Evolutionary conservation across 2,888 invertebrate genomes (phyloP), one percentile per base, ranked within the genome.

Genomic region (Hirtodrosophila cameraria): DNA sequence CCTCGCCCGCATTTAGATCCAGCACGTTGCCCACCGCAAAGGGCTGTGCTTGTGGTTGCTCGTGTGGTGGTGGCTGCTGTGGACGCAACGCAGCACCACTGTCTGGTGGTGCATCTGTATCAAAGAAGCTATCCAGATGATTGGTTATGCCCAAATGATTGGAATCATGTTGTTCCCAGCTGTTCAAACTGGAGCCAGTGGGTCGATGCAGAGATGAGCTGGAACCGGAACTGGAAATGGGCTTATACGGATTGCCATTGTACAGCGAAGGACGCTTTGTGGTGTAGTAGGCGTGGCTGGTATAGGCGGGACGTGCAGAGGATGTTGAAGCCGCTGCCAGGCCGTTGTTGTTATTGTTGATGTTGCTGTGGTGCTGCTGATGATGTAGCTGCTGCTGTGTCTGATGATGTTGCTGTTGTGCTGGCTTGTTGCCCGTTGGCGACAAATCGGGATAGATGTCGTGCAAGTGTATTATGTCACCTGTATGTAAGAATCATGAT

Each of bases 381-480:
- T 58, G 62, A 12, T 28, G n/a, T 20, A 55, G 49, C 0, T 66
- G 64, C 2, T 54, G 59, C 12, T 33, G 35, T 23, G 45, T 43
- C 2, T 53, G 48, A 38, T 59, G 75, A 46, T 85, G 72, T 9
- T 58, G 66, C 49, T 74, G 68, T 33, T 41, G 46, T 45, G 62
- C 54, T 25, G 78, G 80, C 69, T 88, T 89, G 61, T 87, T 87
- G 42, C 64, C 76, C 31, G 83, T 80, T 57, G 79, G 72, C 62
- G 86, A 75, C 75, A 90, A 63, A 59, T 89, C 90, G 63, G 91
- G 91, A 77, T 91, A 91, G 62, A 91, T 91, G 77, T 91, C 91
- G 80, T 90, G 89, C 85, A 91, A 89, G 81, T 91, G 91, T 75
- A 91, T 91, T 88, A 91, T 91, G 84, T 91, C 91, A 89, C 91